Percentiles rank a stretch among this genome's conserved stretches.
Conservation (phyloP, 2,888 invertebrate species). For the Drosophila pegasa region DNA sequence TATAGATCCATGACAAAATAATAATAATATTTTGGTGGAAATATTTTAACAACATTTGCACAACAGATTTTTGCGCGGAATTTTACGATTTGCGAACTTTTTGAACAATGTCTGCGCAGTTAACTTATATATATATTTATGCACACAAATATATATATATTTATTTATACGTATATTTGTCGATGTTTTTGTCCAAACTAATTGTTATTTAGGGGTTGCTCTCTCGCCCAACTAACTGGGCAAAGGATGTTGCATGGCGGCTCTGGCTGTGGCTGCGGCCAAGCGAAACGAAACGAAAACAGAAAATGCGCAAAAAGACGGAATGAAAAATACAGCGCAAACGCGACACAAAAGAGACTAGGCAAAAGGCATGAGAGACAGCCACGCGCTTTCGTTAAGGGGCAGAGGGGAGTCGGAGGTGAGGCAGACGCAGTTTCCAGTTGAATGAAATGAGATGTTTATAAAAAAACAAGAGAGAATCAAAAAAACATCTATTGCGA, state of each 20-base stretch:
- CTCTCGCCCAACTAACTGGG: constrained; percentile 30
- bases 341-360: constrained; percentile 70
- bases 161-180: not conserved
- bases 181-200: constrained; percentile 29
- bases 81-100: constrained; percentile 24
- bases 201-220: constrained; percentile 68
- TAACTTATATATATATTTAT: constrained; percentile 2
- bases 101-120: constrained; percentile 37
- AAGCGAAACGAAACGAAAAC: constrained; percentile 67
- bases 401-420: constrained; percentile 6
- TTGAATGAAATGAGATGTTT: constrained; percentile 58
- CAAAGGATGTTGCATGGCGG: constrained; percentile 60
- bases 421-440: constrained; percentile 50
- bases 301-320: constrained; percentile 77
- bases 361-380: constrained; percentile 43
- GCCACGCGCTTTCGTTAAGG: constrained; percentile 46
- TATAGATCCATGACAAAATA: not conserved
- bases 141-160: not conserved
- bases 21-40: constrained; percentile 2
- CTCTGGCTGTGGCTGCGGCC: constrained; percentile 27
- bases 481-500: constrained; percentile 30
- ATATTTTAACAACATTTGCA: constrained; percentile 1
- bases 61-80: constrained; percentile 9
- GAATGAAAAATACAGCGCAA: constrained; percentile 71
- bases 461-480: constrained; percentile 35